Percentiles rank a stretch among this genome's conserved stretches.
Evolutionary conservation across 2,113 vertebrate species (phyloP).

Genomic region (Tragelaphus imberbis): DNA sequence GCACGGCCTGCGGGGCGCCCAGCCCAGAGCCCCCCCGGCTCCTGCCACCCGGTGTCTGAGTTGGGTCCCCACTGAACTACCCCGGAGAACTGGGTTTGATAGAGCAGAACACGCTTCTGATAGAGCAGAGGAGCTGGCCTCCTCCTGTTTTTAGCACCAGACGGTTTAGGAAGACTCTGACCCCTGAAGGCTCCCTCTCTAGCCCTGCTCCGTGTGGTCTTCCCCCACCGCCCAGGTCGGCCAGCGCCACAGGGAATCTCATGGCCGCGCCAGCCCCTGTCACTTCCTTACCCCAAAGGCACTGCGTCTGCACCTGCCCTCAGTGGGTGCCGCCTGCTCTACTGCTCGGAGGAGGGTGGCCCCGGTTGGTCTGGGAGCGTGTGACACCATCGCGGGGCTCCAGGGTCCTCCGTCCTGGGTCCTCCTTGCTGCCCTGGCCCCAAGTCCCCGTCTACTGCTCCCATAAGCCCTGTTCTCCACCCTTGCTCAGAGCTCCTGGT

Average conservation of each 20-base stretch:
- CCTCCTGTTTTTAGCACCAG: neutral
- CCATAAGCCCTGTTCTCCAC: fast-evolving
- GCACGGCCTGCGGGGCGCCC: fast-evolving
- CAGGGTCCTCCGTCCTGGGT: neutral
- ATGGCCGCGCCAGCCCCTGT: neutral
- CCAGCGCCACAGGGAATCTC: too few relatives aligned
- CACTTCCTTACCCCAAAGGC: too few relatives aligned
- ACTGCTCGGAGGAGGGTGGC: neutral
- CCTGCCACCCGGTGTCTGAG: fast-evolving
- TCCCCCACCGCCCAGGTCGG: neutral
- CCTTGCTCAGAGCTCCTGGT: neutral
- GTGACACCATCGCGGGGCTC: fast-evolving
- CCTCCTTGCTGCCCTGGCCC: neutral
- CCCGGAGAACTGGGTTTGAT: neutral
- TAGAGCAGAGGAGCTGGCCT: neutral
- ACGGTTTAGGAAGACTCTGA: neutral
- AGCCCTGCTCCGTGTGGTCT: neutral
- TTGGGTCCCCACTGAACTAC: neutral
- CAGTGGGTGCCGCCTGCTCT: fast-evolving
- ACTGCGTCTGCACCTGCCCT: neutral
- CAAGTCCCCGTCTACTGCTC: fast-evolving
- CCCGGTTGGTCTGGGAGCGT: neutral
- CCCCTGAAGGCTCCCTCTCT: neutral
- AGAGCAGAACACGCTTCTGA: neutral
- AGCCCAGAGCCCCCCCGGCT: neutral